Conservation (phyloP, 1,140 invertebrate species). For the Babylonia areolata region DNA sequence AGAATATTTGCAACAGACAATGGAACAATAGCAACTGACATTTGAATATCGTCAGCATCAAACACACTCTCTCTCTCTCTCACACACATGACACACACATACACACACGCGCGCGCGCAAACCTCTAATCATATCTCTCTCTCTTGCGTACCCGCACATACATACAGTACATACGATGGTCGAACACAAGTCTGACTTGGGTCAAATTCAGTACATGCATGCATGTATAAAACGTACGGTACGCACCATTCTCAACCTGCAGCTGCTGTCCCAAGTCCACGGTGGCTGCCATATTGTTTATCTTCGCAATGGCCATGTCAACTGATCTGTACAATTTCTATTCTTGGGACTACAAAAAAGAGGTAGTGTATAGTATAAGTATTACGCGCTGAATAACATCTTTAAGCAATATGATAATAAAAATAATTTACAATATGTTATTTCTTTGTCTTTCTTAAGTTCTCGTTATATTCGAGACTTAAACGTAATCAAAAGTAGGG, state of each 20-base stretch:
- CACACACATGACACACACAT: too few species aligned
- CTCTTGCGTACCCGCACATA: too few species aligned
- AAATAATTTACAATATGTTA: neutral
- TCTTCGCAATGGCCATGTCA: conserved; percentile 41
- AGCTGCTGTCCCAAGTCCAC: conserved; percentile 43
- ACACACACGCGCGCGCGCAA: too few species aligned
- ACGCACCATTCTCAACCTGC: conserved; percentile 13
- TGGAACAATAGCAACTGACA: too few species aligned
- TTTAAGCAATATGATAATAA: neutral
- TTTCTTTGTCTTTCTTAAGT: neutral
- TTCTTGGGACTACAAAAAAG: neutral
- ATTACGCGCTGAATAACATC: neutral
- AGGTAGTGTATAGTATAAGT: neutral
- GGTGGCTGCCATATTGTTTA: conserved; percentile 67
- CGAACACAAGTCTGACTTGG: too few species aligned
- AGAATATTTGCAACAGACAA: too few species aligned
- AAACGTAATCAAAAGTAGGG: conserved; percentile 34
- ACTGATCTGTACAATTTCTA: conserved; percentile 15
- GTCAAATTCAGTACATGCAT: neutral
- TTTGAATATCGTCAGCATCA: too few species aligned
- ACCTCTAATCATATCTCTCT: too few species aligned
- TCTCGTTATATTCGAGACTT: conserved; percentile 15
- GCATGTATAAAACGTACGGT: neutral
- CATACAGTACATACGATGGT: too few species aligned
- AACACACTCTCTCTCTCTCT: too few species aligned